A percentile compares a stretch with the other conserved stretches of the same genome.
These are phyloP conservation scores for Pogona vitticeps DNA, from an alignment of 2,113 vertebrate genomes.

Conservation along the genomic window DNA sequence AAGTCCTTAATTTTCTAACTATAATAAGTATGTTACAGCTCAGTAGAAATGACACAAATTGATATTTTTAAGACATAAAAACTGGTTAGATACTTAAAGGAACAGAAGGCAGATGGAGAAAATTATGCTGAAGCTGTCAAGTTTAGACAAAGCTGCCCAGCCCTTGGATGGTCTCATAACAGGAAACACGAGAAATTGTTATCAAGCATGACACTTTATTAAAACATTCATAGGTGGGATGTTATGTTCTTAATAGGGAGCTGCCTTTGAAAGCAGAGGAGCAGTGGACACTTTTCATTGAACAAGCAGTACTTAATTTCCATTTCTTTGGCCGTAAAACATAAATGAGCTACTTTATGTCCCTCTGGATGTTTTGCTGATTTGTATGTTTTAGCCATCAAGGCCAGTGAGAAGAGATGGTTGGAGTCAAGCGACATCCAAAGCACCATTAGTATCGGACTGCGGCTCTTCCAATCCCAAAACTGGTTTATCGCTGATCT, in stretches of 20 bases:
- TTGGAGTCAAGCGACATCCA: too few relatives aligned
- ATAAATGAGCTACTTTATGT: too few relatives aligned
- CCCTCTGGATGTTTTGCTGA: not conserved
- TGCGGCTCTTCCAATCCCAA: too few relatives aligned
- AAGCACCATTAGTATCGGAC: too few relatives aligned
- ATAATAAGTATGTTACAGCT: slow-evolving; percentile 25
- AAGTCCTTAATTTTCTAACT: slow-evolving; percentile 30
- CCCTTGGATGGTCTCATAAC: slow-evolving; percentile 4
- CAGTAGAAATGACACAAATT: slow-evolving; percentile 29
- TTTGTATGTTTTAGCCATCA: not conserved
- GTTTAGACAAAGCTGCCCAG: slow-evolving; percentile 22
- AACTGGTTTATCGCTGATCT: too few relatives aligned
- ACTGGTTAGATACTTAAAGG: slow-evolving; percentile 11
- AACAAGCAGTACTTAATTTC: not conserved
- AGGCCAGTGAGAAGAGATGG: too few relatives aligned
- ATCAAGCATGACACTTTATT: slow-evolving; percentile 26
- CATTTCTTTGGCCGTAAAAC: not conserved
- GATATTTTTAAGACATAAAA: slow-evolving; percentile 45
- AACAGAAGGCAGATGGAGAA: slow-evolving; percentile 37
- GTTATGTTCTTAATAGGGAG: slow-evolving; percentile 8
- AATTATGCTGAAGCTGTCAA: slow-evolving; percentile 43
- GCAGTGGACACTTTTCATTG: not conserved
- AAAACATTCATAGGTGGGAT: not conserved
- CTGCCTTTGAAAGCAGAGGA: slow-evolving; percentile 11
- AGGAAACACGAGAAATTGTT: slow-evolving; percentile 15